A percentile compares a stretch with the other conserved stretches of the same genome.
Evolutionary conservation across 2,797 vertebrate species (phyloP).

Genomic region (Labroides dimidiatus): DNA sequence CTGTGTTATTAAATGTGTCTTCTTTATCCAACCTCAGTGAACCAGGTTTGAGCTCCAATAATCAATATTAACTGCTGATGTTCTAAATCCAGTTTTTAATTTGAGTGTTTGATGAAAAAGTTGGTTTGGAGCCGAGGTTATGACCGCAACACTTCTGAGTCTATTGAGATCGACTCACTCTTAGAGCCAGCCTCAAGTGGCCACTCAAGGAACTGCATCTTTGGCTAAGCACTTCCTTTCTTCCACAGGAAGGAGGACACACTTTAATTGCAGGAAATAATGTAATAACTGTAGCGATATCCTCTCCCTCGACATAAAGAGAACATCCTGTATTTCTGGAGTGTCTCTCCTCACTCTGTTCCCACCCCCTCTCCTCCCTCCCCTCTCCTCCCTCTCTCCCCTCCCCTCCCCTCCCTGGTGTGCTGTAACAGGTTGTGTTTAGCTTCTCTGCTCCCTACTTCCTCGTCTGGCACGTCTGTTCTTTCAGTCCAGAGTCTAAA

Average conservation of each 20-base stretch:
- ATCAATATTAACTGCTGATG: no score
- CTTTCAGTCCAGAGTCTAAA: slow-evolving; percentile 63
- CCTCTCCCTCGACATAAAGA: slow-evolving; percentile 9
- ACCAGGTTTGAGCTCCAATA: no score
- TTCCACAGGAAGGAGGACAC: no score
- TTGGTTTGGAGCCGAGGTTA: no score
- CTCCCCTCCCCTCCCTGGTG: slow-evolving; percentile 3
- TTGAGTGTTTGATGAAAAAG: no score
- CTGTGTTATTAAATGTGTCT: no score
- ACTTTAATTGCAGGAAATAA: no score
- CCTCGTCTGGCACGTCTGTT: slow-evolving; percentile 56
- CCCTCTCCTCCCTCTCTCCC: slow-evolving; percentile 4
- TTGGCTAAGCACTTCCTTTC: no score
- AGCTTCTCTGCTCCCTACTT: slow-evolving; percentile 49
- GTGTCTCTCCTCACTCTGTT: slow-evolving; percentile 4
- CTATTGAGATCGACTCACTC: neutral
- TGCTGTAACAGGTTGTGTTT: slow-evolving; percentile 66
- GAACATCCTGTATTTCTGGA: slow-evolving; percentile 6
- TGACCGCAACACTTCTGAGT: no score
- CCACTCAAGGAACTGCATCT: neutral
- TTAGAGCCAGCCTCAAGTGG: neutral
- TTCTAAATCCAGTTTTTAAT: no score
- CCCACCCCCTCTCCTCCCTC: slow-evolving; percentile 1
- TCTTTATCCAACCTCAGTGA: no score
- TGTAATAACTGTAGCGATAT: slow-evolving; percentile 3